These are phyloP conservation scores for Cavia aperea DNA, from an alignment of 2,113 vertebrate species.

Conservation along the genomic window DNA sequence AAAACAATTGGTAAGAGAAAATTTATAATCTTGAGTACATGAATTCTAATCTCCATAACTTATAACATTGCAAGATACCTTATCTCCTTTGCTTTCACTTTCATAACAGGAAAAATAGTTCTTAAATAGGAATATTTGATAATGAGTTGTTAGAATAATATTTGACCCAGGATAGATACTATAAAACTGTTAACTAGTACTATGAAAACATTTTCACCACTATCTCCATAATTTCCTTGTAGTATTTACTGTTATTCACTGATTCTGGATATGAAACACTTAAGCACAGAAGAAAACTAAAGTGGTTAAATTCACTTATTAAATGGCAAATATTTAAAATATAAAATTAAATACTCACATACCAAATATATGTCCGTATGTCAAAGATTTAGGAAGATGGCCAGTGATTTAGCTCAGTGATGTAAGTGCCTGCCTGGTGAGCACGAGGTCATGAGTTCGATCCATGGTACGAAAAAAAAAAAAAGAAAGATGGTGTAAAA, in stretches of 20 bases:
- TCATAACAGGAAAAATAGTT: neutral
- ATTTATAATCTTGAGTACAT: neutral
- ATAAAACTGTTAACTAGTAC: neutral
- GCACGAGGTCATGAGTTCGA: no score
- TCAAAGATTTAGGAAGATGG: neutral
- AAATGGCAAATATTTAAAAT: constrained; percentile 1
- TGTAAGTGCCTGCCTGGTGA: no score
- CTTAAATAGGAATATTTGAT: constrained; percentile 1
- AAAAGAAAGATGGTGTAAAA: neutral
- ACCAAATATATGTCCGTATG: neutral
- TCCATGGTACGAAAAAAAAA: no score
- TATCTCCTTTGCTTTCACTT: neutral
- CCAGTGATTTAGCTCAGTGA: no score
- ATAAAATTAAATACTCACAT: neutral
- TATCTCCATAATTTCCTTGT: neutral
- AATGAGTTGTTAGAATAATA: neutral
- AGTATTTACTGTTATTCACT: neutral
- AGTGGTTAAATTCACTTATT: constrained; percentile 1
- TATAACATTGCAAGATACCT: neutral
- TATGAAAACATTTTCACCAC: neutral
- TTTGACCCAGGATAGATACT: neutral
- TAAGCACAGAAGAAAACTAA: neutral
- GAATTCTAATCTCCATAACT: neutral
- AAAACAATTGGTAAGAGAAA: neutral
- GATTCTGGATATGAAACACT: neutral